phyloP scores from a whole-genome alignment of 2,888 invertebrate genomes.

The Chloroclystis v-ata region DNA sequence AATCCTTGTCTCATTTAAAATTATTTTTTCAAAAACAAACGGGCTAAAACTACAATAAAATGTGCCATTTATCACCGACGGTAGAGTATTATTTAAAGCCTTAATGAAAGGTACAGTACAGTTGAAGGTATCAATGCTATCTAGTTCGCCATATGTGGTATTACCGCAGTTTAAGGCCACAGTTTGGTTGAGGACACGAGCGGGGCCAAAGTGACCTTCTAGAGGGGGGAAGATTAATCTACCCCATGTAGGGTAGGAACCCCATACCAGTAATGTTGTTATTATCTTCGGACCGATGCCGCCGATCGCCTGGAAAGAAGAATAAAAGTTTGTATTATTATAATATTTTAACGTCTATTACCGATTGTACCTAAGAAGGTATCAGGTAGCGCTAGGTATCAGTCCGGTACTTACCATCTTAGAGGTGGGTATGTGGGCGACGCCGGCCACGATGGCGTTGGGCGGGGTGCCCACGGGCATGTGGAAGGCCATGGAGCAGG shows the following conservation, averaged over 20 bases:
- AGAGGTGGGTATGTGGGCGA: constrained; percentile 86
- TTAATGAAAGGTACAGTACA: constrained; percentile 38
- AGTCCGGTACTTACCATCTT: constrained; percentile 82
- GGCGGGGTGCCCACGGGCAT: constrained; percentile 97
- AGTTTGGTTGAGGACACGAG: constrained; percentile 22
- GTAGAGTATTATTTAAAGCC: constrained; percentile 24
- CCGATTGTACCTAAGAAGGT: no score
- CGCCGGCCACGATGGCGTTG: constrained; percentile 94
- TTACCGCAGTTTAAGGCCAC: constrained; percentile 36
- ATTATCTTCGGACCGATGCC: constrained; percentile 88
- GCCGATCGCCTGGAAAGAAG: constrained; percentile 79
- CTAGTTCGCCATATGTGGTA: constrained; percentile 29
- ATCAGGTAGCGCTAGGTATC: no score
- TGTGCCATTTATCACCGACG: constrained; percentile 31
- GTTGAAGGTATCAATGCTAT: constrained; percentile 33
- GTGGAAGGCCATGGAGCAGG: constrained; percentile 95
- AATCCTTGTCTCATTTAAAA: background rate
- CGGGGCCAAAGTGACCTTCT: background rate
- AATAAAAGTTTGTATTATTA: no score
- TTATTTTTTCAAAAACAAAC: constrained; percentile 18
- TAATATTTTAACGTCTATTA: no score
- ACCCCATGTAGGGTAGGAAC: constrained; percentile 87
- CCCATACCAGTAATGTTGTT: constrained; percentile 83
- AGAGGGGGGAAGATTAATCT: constrained; percentile 76
- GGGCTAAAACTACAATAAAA: constrained; percentile 48